Percentiles rank a stretch among this genome's conserved stretches.
Conservation (phyloP, 2,113 vertebrate species). For the Cololabis saira region DNA sequence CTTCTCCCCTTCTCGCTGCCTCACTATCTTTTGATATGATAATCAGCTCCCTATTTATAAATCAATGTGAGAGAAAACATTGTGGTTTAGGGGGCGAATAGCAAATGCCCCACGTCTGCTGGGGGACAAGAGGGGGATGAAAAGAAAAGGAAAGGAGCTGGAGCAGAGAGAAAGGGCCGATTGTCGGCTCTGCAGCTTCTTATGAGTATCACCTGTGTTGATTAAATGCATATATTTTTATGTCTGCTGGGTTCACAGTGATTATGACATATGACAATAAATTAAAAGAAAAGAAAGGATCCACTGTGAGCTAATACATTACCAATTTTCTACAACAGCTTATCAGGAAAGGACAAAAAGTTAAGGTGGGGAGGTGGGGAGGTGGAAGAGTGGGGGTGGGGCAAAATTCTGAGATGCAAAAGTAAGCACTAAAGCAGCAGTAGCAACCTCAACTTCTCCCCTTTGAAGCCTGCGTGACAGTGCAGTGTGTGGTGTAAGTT, state of each 20-base stretch:
- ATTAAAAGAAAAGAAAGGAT: conserved; percentile 30
- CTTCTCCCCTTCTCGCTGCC: conserved; percentile 12
- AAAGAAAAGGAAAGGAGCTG: conserved; percentile 18
- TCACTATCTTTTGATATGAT: conserved; percentile 61
- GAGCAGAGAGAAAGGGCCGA: conserved; percentile 17
- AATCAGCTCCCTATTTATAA: conserved; percentile 66
- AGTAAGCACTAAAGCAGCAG: too few relatives aligned
- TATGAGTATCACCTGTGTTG: conserved; percentile 37
- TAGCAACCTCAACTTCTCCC: too few relatives aligned
- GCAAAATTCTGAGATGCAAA: too few relatives aligned
- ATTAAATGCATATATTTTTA: conserved; percentile 51
- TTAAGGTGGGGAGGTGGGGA: background rate
- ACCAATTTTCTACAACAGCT: conserved; percentile 9
- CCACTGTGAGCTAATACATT: conserved; percentile 21
- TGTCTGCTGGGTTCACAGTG: conserved; percentile 12
- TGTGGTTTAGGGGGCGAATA: conserved; percentile 56
- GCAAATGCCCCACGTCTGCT: conserved; percentile 43
- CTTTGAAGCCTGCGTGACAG: too few relatives aligned
- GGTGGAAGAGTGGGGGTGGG: background rate
- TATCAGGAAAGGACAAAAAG: background rate
- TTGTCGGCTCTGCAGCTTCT: conserved; percentile 26
- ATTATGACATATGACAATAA: conserved; percentile 45
- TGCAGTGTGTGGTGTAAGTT: too few relatives aligned
- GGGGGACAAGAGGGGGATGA: conserved; percentile 22
- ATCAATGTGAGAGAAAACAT: conserved; percentile 47